Percentiles rank a stretch among this genome's conserved stretches.
phyloP scores from a whole-genome alignment of 2,888 invertebrate species.

The Standfussiana lucernea region DNA sequence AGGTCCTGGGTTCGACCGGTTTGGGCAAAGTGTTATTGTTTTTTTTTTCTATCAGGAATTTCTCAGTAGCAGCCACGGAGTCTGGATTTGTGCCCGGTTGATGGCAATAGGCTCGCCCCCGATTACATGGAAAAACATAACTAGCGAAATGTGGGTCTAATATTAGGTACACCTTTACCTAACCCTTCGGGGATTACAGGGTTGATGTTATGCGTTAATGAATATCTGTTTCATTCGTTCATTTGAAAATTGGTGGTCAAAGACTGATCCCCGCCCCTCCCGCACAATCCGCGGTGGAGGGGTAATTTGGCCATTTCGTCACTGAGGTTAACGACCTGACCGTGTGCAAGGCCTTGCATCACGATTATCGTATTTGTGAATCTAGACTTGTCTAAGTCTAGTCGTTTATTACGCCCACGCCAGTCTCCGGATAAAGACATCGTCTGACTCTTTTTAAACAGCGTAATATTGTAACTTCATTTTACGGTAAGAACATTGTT shows the following conservation, averaged over 20 bases:
- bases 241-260: neutral
- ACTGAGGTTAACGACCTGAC: slow-evolving; percentile 1
- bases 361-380: neutral
- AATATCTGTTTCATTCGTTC: neutral
- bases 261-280: neutral
- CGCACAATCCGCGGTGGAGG: neutral
- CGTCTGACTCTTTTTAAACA: neutral
- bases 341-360: neutral
- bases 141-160: too few relatives aligned
- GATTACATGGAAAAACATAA: too few relatives aligned
- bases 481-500: neutral
- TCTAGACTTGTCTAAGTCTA: neutral
- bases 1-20: too few relatives aligned
- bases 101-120: too few relatives aligned
- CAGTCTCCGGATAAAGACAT: neutral
- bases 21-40: too few relatives aligned
- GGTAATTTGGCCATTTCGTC: neutral
- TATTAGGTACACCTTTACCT: too few relatives aligned
- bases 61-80: too few relatives aligned
- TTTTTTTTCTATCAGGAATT: too few relatives aligned
- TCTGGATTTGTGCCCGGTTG: too few relatives aligned
- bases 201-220: too few relatives aligned
- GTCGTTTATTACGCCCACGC: neutral
- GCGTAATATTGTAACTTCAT: neutral
- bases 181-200: too few relatives aligned